Evolutionary conservation across 2,797 vertebrate genomes (phyloP).

Genomic region (Coluber constrictor): DNA sequence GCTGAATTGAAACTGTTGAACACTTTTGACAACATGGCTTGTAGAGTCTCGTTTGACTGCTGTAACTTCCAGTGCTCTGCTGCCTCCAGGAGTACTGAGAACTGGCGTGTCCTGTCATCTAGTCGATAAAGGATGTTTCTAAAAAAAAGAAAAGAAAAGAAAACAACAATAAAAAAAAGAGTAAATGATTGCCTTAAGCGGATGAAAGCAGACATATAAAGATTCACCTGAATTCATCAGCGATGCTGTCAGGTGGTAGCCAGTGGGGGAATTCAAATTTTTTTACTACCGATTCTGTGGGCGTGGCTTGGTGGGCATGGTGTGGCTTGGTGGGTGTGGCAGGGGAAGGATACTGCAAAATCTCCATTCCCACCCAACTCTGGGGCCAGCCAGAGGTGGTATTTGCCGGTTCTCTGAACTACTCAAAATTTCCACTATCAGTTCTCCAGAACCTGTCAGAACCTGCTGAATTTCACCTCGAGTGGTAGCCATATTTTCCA

Average conservation of each 20-base stretch:
- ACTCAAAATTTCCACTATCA: no score
- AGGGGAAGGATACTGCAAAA: no score
- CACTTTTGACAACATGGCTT: conserved; percentile 79
- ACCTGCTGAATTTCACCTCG: no score
- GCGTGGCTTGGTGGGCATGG: no score
- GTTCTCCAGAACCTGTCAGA: no score
- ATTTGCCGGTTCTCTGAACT: no score
- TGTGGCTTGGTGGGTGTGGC: no score
- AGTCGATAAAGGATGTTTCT: conserved; percentile 91
- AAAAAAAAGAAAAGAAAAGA: conserved; percentile 26
- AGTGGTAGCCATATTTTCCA: conserved; percentile 31
- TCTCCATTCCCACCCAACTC: no score
- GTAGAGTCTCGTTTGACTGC: conserved; percentile 72
- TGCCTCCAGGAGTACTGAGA: conserved; percentile 82
- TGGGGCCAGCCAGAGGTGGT: no score
- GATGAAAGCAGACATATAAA: conserved; percentile 26
- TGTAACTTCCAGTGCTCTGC: conserved; percentile 66
- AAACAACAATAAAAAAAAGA: conserved; percentile 43
- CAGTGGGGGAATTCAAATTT: no score
- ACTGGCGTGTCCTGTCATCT: conserved; percentile 75
- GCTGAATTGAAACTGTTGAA: conserved; percentile 83
- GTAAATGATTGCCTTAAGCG: conserved; percentile 40
- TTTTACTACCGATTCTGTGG: no score
- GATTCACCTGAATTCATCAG: conserved; percentile 37
- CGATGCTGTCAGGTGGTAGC: conserved; percentile 29